Base-by-base conservation (phyloP, 2,888 invertebrate species). In the Hypselothyrea guttata region DNA sequence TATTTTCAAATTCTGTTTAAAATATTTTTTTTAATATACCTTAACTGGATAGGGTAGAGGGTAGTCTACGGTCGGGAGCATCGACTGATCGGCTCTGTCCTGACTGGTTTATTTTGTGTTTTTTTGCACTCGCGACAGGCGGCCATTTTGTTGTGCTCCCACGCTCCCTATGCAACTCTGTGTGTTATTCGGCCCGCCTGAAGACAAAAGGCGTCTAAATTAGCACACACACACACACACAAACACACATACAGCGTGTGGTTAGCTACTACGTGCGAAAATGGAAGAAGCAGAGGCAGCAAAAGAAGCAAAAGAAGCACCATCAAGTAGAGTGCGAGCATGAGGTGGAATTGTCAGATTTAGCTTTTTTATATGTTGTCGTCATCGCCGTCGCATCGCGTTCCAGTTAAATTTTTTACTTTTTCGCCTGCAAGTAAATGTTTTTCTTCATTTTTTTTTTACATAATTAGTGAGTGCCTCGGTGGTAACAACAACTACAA, bases 381-480 rank as follows among this genome's bases (percentile, higher is more conserved):
- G 52, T 9, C 35, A 41, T 16, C 41, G 45, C 46, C 44, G 57
- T 35, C 75, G 58, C 54, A 58, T 57, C 76, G 81, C 67, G 78
- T 66, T 81, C 78, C 70, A 78, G 67, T 75, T 82, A 74, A 64
- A 54, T 55, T 71, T 54, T 15, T 52, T 47, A 42, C 45, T 44
- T 28, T 37, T 15, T 28, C 44, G 2, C n/a, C 30, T 42, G n/a
- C 18, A 33, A 33, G 1, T 22, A 1, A 30, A 16, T 13, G 12
- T 41, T 30, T 30, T 9, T 67, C 65, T 63, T 70, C 84, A 78
- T 71, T 77, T 74, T 66, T 63, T 73, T 68, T 71, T 70, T 83
- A 84, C 78, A 83, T 78, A 78, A 78, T 78, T 78, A 78, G 78
- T 76, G 74, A 78, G 84, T 76, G 81, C 71, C 78, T 78, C 66